These are phyloP conservation scores for Nibea coibor DNA, from an alignment of 2,113 vertebrate species.

Conservation along the genomic window DNA sequence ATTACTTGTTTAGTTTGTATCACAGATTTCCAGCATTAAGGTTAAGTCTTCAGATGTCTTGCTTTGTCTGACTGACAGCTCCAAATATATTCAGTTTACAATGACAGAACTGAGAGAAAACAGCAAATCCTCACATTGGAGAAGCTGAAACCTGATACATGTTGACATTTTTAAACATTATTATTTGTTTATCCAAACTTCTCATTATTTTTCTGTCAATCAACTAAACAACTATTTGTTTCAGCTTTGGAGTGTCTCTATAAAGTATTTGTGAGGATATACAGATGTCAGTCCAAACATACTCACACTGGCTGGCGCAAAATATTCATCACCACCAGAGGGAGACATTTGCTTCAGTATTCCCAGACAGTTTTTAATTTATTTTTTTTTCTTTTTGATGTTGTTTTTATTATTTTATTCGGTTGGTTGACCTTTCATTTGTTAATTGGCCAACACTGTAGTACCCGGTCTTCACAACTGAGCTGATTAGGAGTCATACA, in stretches of 20 bases:
- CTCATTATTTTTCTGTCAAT: background rate
- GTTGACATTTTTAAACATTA: background rate
- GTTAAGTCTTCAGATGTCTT: background rate
- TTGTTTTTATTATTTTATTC: background rate
- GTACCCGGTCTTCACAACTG: constrained; percentile 1
- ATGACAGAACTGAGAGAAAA: no score
- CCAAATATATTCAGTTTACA: background rate
- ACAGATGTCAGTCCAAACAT: no score
- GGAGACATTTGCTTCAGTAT: constrained; percentile 51
- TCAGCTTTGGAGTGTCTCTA: background rate
- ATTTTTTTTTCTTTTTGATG: background rate
- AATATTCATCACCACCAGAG: constrained; percentile 56
- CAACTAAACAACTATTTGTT: background rate
- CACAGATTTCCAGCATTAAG: background rate
- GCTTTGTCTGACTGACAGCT: background rate
- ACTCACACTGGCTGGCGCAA: background rate
- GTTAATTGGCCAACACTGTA: background rate
- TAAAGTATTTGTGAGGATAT: no score
- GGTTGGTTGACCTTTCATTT: background rate
- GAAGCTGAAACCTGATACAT: no score
- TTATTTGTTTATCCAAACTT: background rate
- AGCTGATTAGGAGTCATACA: background rate
- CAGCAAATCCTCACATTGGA: background rate
- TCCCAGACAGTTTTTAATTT: background rate
- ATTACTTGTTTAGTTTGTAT: background rate